Base-by-base conservation (phyloP, 2,797 vertebrate genomes). In the Basileuterus tristriatus region DNA sequence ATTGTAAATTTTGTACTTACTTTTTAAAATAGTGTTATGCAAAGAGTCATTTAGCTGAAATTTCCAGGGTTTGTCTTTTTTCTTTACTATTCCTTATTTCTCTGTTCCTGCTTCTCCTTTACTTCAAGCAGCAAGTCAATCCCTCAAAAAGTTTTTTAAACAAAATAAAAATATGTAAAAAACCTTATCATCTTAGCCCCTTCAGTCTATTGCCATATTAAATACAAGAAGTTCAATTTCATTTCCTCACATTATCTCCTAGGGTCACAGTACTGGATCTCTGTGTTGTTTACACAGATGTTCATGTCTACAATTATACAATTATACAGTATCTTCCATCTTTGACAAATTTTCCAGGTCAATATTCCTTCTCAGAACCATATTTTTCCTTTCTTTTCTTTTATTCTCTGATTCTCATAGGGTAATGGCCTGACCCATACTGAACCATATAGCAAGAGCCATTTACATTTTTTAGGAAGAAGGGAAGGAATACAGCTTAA, bases 381-480 rank as follows among this genome's bases (percentile, higher is more conserved):
- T 20, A 11, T 14, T 39, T 65, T 79, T 83, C 62, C 47, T 69
- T 82, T 65, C 9, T 8, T 27, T 59, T 50, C 8, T 67, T 90
- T 68, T 52, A 36, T 56, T 82, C 21, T 60, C 43, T 59, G 15
- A 19, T 59, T 67, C n/a, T 17, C 15, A 17, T 4, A 32, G 9
- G 8, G 18, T n/a, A 39, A 59, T 46, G 15, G 47, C 69, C 10
- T 76, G 34, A 83, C 71, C 9, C 12, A 29, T 14, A 24, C 1
- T 36, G 14, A 84, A 72, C 27, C 36, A 1, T 29, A 29, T 0
- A 0, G 12, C 36, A 78, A 62, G 50, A 65, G 6, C 4, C 13
- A 17, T 62, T 64, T 49, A 44, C 11, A 12, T 71, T 59, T 74
- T 83, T 64, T 37, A 41, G 67, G 36, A 71, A 75, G 41, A 80